Conservation (phyloP, 2,797 vertebrate genomes). For the Cheirogaleus major region DNA sequence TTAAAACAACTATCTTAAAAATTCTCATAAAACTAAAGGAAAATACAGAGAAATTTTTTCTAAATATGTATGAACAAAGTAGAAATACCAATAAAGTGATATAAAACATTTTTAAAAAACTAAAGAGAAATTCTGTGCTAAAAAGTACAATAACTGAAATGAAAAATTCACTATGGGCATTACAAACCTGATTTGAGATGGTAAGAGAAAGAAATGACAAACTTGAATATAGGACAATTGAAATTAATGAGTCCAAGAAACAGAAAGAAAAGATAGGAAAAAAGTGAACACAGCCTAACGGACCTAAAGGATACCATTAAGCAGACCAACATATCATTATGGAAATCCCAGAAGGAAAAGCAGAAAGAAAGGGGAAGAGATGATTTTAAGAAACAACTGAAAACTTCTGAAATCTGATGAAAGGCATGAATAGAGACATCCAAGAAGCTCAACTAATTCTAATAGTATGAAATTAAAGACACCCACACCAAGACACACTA, state of each 20-base stretch:
- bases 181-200: constrained; percentile 5
- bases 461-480: background rate
- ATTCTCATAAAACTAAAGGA: background rate
- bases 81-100: background rate
- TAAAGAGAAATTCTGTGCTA: background rate
- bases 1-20: constrained; percentile 14
- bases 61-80: background rate
- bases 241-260: background rate
- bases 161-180: background rate
- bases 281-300: background rate
- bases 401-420: background rate
- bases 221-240: background rate
- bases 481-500: background rate
- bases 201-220: background rate
- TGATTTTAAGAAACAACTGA: background rate
- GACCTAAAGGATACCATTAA: background rate
- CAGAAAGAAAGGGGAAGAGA: background rate
- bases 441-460: background rate
- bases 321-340: background rate
- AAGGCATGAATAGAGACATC: background rate
- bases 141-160: constrained; percentile 24
- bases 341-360: background rate
- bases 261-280: background rate
- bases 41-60: background rate
- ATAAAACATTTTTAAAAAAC: background rate